phyloP scores from a whole-genome alignment of 2,113 vertebrate species.

The Rostratula benghalensis region DNA sequence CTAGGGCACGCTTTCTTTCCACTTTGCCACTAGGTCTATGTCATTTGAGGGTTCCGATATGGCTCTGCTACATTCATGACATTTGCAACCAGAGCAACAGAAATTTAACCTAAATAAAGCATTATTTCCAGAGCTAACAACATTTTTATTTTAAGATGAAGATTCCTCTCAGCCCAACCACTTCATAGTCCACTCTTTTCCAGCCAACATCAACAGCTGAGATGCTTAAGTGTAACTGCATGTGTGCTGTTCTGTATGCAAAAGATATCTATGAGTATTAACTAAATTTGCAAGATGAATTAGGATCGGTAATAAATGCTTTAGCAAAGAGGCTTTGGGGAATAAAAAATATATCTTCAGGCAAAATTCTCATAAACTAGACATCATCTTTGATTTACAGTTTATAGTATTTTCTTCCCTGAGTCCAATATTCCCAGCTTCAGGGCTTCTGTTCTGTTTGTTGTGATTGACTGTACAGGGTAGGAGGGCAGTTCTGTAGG shows the following conservation, averaged over 20 bases:
- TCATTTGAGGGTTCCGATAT: not conserved
- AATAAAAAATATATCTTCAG: constrained; percentile 78
- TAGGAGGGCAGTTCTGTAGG: constrained; percentile 27
- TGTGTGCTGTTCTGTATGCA: constrained; percentile 74
- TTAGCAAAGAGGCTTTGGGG: constrained; percentile 77
- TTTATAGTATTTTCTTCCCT: constrained; percentile 74
- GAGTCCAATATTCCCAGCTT: constrained; percentile 67
- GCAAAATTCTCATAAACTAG: constrained; percentile 77
- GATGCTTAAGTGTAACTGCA: constrained; percentile 37
- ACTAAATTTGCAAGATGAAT: constrained; percentile 80
- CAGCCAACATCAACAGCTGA: not conserved
- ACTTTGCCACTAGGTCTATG: not conserved
- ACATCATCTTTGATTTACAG: constrained; percentile 79
- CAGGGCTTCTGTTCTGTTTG: constrained; percentile 50
- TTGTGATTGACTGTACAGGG: constrained; percentile 56
- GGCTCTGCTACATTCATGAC: not conserved
- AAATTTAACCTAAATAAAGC: not conserved
- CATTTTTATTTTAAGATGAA: not conserved
- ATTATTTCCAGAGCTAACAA: not conserved
- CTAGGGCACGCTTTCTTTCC: not conserved
- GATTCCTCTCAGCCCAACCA: not conserved
- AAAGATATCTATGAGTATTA: constrained; percentile 77
- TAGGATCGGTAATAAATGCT: constrained; percentile 78
- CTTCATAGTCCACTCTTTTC: not conserved
- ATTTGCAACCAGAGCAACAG: not conserved